These are phyloP conservation scores for Disparrhopalites patrizii DNA, from an alignment of 2,888 invertebrate species.

Conservation along the genomic window DNA sequence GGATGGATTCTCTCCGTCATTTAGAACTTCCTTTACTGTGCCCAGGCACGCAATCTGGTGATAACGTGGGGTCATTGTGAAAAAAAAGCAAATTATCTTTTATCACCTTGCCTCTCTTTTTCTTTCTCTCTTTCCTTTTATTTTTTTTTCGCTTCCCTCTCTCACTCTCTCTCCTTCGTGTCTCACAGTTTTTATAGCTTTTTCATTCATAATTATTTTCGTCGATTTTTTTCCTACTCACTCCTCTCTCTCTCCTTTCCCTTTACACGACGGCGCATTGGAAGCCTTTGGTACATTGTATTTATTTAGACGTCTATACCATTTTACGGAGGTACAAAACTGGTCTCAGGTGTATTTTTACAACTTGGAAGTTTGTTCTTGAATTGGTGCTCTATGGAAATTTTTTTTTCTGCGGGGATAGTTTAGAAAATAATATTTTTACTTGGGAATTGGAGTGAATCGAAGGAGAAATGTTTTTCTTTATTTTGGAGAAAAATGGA, in stretches of 20 bases:
- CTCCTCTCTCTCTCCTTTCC: too few relatives aligned
- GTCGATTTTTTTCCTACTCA: too few relatives aligned
- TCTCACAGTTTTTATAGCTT: background rate
- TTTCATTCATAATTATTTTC: slow-evolving; percentile 23
- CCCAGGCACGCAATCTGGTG: slow-evolving; percentile 13
- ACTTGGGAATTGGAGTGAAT: too few relatives aligned
- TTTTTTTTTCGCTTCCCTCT: background rate
- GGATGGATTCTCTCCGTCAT: too few relatives aligned
- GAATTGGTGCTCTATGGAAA: background rate
- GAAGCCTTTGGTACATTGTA: too few relatives aligned
- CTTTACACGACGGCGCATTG: too few relatives aligned
- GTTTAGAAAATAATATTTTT: background rate
- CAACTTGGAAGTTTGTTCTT: background rate
- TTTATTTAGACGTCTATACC: too few relatives aligned
- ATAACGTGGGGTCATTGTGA: slow-evolving; percentile 11
- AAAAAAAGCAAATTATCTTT: slow-evolving; percentile 21
- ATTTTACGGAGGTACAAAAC: background rate
- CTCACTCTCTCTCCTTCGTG: background rate
- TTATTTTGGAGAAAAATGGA: too few relatives aligned
- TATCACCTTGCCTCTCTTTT: slow-evolving; percentile 15
- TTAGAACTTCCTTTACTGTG: slow-evolving; percentile 15
- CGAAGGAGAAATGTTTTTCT: too few relatives aligned
- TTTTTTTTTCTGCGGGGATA: background rate
- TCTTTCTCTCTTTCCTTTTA: background rate
- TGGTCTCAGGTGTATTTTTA: background rate